phyloP scores from a whole-genome alignment of 30 jellyfish, hydroid and myxozoan species.

The Aurelia aurita region DNA sequence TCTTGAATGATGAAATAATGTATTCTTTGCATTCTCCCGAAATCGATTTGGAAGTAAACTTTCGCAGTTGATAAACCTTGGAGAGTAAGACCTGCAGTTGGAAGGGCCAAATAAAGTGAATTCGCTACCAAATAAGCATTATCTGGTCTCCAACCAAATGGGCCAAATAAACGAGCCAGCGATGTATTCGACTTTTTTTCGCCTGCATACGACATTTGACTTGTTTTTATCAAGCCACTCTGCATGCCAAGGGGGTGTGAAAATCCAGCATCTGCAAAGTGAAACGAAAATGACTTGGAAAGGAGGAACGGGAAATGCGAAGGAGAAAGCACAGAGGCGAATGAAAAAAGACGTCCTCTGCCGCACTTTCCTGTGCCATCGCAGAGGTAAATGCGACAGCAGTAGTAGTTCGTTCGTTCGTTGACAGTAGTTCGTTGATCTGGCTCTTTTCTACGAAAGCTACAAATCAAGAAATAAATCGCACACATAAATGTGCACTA shows the following conservation, averaged over 20 bases:
- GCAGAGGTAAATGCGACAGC: too few species aligned
- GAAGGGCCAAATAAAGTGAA: neutral
- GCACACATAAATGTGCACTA: too few species aligned
- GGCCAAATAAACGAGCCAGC: constrained; percentile 34
- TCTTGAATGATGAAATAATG: constrained; percentile 33
- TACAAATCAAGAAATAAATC: too few species aligned
- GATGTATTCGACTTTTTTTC: neutral
- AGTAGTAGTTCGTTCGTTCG: too few species aligned
- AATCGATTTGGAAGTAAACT: constrained; percentile 17
- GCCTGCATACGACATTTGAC: constrained; percentile 10
- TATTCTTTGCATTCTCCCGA: constrained; percentile 23
- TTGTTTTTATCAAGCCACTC: constrained; percentile 36
- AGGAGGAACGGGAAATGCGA: too few species aligned
- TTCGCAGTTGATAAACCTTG: neutral
- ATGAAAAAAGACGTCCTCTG: too few species aligned
- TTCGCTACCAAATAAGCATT: neutral
- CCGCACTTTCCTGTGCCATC: too few species aligned
- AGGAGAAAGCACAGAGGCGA: too few species aligned
- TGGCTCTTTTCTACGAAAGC: too few species aligned
- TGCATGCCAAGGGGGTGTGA: constrained; percentile 66
- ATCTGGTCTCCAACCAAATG: constrained; percentile 57
- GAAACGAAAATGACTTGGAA: too few species aligned
- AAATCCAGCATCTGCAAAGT: constrained; percentile 36
- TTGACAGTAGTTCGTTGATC: too few species aligned
- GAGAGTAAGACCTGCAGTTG: neutral